Conservation (phyloP, 2,113 vertebrate species). For the Phasianus colchicus region DNA sequence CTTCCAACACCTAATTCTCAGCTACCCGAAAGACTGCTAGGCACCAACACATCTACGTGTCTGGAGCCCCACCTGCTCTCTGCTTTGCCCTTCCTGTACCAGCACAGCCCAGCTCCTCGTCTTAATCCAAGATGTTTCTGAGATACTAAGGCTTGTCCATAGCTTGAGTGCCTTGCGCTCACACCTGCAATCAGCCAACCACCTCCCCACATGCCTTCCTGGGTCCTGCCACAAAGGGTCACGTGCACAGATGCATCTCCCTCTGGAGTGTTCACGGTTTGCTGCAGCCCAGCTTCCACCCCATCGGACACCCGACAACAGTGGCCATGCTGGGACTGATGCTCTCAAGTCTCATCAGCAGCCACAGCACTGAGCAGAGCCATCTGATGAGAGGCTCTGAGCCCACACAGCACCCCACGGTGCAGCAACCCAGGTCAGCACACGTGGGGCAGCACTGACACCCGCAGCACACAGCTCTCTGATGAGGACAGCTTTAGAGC, state of each 20-base stretch:
- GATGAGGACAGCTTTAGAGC: background rate
- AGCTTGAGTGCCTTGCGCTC: background rate
- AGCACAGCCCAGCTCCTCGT: background rate
- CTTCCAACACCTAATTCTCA: background rate
- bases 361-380: background rate
- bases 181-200: too few relatives aligned
- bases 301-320: rapidly evolving
- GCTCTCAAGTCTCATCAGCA: background rate
- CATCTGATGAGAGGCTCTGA: background rate
- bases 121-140: background rate
- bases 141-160: background rate
- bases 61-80: background rate
- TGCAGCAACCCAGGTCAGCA: background rate
- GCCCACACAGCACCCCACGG: rapidly evolving
- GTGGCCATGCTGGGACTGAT: background rate
- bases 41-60: background rate
- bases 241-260: background rate
- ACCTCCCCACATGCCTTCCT: background rate
- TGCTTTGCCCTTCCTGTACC: background rate
- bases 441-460: rapidly evolving
- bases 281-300: background rate
- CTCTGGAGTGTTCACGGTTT: background rate
- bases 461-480: background rate
- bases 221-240: background rate
- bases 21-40: background rate